Evolutionary conservation across 2,888 invertebrate genomes (phyloP), one percentile per base, ranked within the genome.

Genomic region (Cephus spinipes): DNA sequence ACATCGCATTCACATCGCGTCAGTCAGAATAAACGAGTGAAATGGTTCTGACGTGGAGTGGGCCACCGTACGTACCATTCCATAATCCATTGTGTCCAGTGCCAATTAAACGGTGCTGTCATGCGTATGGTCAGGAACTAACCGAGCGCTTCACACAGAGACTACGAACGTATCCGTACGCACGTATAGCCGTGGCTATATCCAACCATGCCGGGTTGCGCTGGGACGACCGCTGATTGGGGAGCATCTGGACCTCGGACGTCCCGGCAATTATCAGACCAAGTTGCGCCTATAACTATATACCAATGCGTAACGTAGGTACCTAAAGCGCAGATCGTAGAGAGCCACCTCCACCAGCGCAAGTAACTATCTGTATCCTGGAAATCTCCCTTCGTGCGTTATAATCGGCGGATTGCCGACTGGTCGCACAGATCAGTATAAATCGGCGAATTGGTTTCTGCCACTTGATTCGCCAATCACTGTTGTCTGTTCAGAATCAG

Each of bases 81-180:
- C 87, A 89, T 91, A 91, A 91, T 90, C 91, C 90, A 91, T 91
- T 91, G 91, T 91, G 89, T 89, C 89, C 89, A 88, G 89, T 90
- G 90, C 91, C 91, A 91, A 91, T 91, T 91, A 91, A 91, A 91
- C 90, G 90, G 90, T 90, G 89, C 90, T 87, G 83, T 88, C 90
- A 91, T 91, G 91, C 91, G 91, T 91, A 88, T 87, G 89, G 87
- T 87, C 87, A 86, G 90, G 88, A 89, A 86, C 90, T 90, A 90
- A 90, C 90, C 89, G 90, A 89, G 86, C 90, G 87, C 89, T 89
- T 87, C 87, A 87, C 87, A 89, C 88, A 86, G 32, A 88, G 89
- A 84, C 87, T 87, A 87, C 87, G 87, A 85, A 76, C 77, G 84
- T 77, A 82, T 74, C 74, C 76, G 78, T 77, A 77, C 77, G 69